Evolutionary conservation across 2,797 vertebrate species (phyloP).

Genomic region (Liasis olivaceus): DNA sequence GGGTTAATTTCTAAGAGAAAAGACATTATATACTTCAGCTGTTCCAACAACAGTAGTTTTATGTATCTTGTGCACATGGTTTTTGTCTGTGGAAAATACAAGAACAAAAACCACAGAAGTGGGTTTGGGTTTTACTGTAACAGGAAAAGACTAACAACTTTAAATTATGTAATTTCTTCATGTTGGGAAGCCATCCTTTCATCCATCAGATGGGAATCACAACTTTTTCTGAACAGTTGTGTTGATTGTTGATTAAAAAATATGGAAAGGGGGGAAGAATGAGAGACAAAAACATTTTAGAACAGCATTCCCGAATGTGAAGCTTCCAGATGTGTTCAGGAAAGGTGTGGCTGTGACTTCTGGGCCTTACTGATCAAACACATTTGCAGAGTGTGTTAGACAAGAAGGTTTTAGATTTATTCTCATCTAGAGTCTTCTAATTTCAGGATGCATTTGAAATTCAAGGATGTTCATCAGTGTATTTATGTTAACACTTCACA

Average conservation of each 20-base stretch:
- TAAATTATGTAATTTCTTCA: not conserved
- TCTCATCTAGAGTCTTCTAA: not conserved
- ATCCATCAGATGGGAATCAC: not conserved
- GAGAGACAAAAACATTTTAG: not conserved
- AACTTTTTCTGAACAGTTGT: not conserved
- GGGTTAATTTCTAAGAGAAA: constrained; percentile 50
- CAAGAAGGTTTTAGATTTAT: not conserved
- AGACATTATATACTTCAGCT: constrained; percentile 34
- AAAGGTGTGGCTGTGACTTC: not conserved
- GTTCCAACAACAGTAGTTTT: constrained; percentile 24
- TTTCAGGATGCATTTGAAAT: not conserved
- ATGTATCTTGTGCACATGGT: constrained; percentile 9
- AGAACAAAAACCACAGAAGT: constrained; percentile 12
- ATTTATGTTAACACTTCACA: constrained; percentile 54
- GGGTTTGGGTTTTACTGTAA: constrained; percentile 25
- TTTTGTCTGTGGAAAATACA: constrained; percentile 31
- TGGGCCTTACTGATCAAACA: not conserved
- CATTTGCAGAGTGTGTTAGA: not conserved
- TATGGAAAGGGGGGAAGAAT: not conserved
- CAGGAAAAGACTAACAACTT: not conserved
- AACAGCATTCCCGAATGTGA: not conserved
- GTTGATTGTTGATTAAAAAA: not conserved
- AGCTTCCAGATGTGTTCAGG: not conserved
- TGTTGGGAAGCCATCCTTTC: not conserved
- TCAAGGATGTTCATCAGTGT: constrained; percentile 25